phyloP scores from a whole-genome alignment of 2,797 vertebrate genomes.

The Myioborus melanocephalus region DNA sequence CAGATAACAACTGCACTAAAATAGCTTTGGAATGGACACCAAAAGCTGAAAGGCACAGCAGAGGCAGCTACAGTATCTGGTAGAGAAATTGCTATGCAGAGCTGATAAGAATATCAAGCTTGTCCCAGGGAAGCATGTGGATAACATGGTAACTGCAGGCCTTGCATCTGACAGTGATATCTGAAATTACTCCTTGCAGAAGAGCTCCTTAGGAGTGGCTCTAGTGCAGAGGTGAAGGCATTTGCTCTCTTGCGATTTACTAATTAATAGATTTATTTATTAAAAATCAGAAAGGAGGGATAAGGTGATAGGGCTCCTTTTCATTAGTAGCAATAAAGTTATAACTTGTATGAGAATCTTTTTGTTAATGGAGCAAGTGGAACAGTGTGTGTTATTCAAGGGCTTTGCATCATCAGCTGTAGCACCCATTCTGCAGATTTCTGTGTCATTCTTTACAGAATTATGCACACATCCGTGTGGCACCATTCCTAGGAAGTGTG shows the following conservation, averaged over 20 bases:
- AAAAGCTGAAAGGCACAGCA: constrained; percentile 12
- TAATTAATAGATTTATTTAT: background rate
- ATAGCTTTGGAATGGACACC: constrained; percentile 53
- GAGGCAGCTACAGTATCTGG: constrained; percentile 15
- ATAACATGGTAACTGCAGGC: background rate
- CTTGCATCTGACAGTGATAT: background rate
- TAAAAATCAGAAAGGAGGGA: background rate
- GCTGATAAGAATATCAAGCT: background rate
- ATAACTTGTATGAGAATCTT: background rate
- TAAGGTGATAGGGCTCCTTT: background rate
- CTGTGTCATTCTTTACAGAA: background rate
- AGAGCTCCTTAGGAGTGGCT: background rate
- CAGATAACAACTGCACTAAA: constrained; percentile 45
- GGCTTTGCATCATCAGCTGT: background rate
- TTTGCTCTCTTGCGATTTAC: background rate
- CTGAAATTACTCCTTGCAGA: background rate
- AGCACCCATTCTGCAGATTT: background rate
- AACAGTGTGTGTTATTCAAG: rapidly evolving
- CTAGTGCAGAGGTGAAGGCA: background rate
- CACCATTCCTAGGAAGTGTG: background rate
- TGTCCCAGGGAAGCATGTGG: background rate
- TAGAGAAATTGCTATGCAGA: background rate
- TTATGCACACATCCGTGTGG: background rate
- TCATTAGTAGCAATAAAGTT: background rate
- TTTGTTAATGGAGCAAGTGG: background rate